A percentile compares a stretch with the other conserved stretches of the same genome.
Evolutionary conservation across 2,888 invertebrate genomes (phyloP).

Genomic region (Zygaena filipendulae): DNA sequence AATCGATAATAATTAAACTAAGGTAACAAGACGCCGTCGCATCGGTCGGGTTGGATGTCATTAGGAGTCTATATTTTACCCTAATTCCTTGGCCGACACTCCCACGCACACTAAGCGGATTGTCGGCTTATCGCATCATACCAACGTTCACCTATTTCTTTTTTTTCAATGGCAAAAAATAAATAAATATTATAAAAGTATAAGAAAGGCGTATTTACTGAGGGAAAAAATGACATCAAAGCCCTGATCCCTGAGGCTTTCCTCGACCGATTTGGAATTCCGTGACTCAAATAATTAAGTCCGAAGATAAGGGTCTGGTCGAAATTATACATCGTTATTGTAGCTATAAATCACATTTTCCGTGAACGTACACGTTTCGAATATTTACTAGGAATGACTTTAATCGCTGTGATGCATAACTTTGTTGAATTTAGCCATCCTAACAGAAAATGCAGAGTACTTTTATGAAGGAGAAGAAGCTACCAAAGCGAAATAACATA

Average conservation of each 20-base stretch:
- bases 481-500: too few species aligned
- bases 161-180: slow-evolving; percentile 52
- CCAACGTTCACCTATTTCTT: slow-evolving; percentile 52
- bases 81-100: slow-evolving; percentile 42
- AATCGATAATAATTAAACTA: too few species aligned
- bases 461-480: too few species aligned
- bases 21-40: too few species aligned
- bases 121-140: slow-evolving; percentile 57
- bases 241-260: slow-evolving; percentile 54
- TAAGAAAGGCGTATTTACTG: slow-evolving; percentile 34
- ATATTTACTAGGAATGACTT: too few species aligned
- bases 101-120: slow-evolving; percentile 59
- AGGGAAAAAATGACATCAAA: slow-evolving; percentile 52
- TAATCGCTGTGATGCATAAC: too few species aligned
- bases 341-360: slow-evolving; percentile 60
- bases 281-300: slow-evolving; percentile 68
- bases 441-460: too few species aligned
- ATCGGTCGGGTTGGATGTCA: too few species aligned
- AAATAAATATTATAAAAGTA: slow-evolving; percentile 41
- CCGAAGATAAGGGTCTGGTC: slow-evolving; percentile 46
- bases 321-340: slow-evolving; percentile 63
- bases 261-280: slow-evolving; percentile 53
- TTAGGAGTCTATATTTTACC: slow-evolving; percentile 57
- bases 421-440: too few species aligned
- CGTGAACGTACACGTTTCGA: slow-evolving; percentile 25